Base-by-base conservation (phyloP, 2,797 vertebrate genomes). In the Neosalanx taihuensis region DNA sequence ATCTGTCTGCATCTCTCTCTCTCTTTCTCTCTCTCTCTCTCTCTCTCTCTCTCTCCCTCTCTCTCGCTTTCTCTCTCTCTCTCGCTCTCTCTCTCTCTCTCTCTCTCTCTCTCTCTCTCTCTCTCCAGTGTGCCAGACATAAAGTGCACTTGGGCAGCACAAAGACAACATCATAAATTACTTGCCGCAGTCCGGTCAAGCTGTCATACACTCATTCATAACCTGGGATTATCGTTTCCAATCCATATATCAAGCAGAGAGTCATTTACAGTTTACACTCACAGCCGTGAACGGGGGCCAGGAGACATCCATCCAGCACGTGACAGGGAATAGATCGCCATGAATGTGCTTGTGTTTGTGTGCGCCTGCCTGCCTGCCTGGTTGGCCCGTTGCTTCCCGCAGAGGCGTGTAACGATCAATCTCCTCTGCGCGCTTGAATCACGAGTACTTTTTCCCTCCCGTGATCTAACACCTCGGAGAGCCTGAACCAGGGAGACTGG, bases 81-180 rank as follows among this genome's bases (percentile, higher is more conserved):
- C 20, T 26, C n/a, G 9, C n/a, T 23, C n/a, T 30, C 23, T 29
- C 58, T 51, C 49, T 51, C 12, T 51, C 49, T 51, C 49, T 51
- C 12, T 18, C 49, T 4, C 49, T 18, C 13, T 18, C 17, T 18
- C 17, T 51, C 61, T 71, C 61, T 73, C 67, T 77, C 31, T 58
- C 65, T 72, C 72, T 66, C 67, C 69, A 9, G 67, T 80, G 70
- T 71, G 68, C 37, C 66, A 65, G 70, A 75, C 78, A 80, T 85
- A 84, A 84, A 88, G 80, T 84, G 74, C 78, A 82, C 82, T 87
- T 64, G 63, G 71, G 73, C 81, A 75, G 76, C 73, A 81, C 72
- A 88, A 86, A 89, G 77, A 86, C 86, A 90, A 86, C 85, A 87
- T 78, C 75, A 90, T 89, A 87, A 88, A 91, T 92, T 82, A 87